Evolutionary conservation across 2,797 vertebrate genomes (phyloP).

Genomic region (Passerculus sandwichensis): DNA sequence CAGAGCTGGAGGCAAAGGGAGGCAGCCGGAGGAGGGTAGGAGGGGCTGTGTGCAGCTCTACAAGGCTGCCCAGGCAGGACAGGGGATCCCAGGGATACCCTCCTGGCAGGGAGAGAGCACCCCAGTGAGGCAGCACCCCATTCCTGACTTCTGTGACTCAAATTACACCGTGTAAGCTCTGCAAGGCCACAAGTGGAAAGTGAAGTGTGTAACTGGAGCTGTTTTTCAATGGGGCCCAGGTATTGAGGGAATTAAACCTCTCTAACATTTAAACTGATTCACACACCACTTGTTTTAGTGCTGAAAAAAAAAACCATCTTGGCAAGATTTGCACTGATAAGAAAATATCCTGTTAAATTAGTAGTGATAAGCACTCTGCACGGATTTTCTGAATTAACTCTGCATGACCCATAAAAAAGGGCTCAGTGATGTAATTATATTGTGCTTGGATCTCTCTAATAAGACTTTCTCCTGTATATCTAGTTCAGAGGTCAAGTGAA

Average conservation of each 20-base stretch:
- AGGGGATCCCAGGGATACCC: rapidly evolving
- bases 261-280: not conserved
- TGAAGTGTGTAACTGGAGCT: not conserved
- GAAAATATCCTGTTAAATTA: not conserved
- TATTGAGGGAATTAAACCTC: not conserved
- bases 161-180: rapidly evolving
- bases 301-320: not conserved
- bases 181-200: not conserved
- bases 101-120: not conserved
- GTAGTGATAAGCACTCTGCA: not conserved
- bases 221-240: not conserved
- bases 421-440: not conserved
- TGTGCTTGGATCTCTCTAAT: not conserved
- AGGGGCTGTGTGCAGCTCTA: not conserved
- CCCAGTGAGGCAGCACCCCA: not conserved
- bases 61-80: not conserved
- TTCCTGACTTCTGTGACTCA: not conserved
- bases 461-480: not conserved
- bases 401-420: not conserved
- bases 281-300: not conserved
- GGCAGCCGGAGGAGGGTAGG: not conserved
- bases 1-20: not conserved
- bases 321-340: not conserved
- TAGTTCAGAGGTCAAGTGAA: not conserved
- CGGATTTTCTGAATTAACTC: conserved; percentile 21